Percentiles rank a stretch among this genome's conserved stretches.
Conservation (phyloP, 2,113 vertebrate species). For the Sigmodon hispidus region DNA sequence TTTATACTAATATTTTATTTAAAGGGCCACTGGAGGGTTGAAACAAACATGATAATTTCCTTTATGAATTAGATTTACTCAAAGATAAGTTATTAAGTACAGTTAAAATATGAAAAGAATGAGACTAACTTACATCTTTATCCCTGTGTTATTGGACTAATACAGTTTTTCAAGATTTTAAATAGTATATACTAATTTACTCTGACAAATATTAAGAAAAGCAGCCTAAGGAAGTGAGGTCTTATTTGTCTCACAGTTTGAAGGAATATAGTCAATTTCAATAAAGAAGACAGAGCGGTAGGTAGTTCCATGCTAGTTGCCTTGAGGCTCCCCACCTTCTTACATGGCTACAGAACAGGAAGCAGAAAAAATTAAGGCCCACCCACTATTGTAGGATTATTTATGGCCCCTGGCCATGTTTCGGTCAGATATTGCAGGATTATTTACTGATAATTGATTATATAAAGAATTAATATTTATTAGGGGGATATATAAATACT, state of each 20-base stretch:
- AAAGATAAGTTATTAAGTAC: conserved; percentile 35
- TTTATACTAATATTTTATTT: conserved; percentile 11
- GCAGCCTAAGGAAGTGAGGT: no score
- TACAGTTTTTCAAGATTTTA: not conserved
- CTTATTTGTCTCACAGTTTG: not conserved
- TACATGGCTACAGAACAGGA: not conserved
- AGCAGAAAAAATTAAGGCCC: no score
- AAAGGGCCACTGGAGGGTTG: conserved; percentile 43
- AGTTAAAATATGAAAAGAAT: conserved; percentile 37
- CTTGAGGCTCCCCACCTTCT: not conserved
- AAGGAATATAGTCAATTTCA: no score
- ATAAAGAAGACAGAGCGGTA: no score
- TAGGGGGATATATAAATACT: no score
- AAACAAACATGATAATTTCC: conserved; percentile 44
- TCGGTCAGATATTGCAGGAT: no score
- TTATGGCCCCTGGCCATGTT: no score
- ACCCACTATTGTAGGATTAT: no score
- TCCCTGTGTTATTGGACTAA: conserved; percentile 19
- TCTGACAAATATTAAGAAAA: not conserved
- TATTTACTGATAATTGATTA: no score
- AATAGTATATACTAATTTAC: not conserved
- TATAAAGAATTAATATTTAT: no score
- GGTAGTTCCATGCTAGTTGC: not conserved
- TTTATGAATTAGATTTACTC: not conserved
- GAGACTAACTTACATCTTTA: not conserved